Conservation (phyloP, 2,113 vertebrate species). For the Aythya baeri region DNA sequence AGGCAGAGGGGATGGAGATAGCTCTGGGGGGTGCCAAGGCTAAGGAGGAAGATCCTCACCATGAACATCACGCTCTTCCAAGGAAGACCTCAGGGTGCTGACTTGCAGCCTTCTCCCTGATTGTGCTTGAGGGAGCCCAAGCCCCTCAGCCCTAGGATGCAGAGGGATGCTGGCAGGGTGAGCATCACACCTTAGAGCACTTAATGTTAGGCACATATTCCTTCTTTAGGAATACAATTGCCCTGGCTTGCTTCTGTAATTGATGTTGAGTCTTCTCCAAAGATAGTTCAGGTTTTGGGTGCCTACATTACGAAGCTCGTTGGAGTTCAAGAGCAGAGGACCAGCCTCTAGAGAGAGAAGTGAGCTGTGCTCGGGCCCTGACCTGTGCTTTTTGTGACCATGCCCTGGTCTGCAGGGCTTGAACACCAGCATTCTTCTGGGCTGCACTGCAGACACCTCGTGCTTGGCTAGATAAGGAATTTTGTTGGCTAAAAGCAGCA, state of each 20-base stretch:
- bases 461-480: background rate
- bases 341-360: background rate
- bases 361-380: background rate
- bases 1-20: background rate
- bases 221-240: background rate
- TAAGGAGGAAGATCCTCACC: background rate
- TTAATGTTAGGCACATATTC: background rate
- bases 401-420: too few relatives aligned
- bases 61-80: background rate
- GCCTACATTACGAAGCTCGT: background rate
- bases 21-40: accelerated
- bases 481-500: background rate
- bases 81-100: background rate
- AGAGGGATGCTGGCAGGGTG: background rate
- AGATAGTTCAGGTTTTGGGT: background rate
- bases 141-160: background rate
- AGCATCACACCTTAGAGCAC: background rate
- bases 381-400: background rate
- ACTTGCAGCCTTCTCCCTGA: background rate
- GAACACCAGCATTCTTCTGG: background rate
- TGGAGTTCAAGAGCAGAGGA: background rate
- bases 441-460: background rate
- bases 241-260: background rate
- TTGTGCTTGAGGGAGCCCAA: background rate
- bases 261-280: background rate